A percentile compares a stretch with the other conserved stretches of the same genome.
phyloP scores from a whole-genome alignment of 2,797 vertebrate species.

The Catharus ustulatus region DNA sequence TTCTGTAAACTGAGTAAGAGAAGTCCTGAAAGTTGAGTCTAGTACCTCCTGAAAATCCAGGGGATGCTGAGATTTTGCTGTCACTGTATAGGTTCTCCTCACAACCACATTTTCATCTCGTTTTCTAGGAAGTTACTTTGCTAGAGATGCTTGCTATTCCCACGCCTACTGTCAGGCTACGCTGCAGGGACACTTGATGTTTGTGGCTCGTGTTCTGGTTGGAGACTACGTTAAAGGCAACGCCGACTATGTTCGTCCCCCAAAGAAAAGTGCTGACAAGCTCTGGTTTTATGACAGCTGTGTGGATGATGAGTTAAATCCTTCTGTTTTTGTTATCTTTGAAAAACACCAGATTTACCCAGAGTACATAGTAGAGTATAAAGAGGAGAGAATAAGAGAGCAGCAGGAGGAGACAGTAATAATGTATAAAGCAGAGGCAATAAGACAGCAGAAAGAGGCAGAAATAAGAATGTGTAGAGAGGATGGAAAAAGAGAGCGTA shows the following conservation, averaged over 20 bases:
- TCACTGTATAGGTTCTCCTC: neutral
- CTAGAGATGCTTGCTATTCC: slow-evolving; percentile 72
- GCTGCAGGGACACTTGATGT: slow-evolving; percentile 43
- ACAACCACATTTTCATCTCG: fast-evolving
- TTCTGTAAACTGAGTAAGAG: neutral
- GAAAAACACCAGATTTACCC: slow-evolving; percentile 91
- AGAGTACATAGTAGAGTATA: slow-evolving; percentile 85
- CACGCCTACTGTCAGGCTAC: slow-evolving; percentile 16
- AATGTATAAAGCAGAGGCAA: slow-evolving; percentile 61
- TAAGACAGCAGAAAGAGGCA: too few species aligned
- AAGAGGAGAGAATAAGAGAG: neutral
- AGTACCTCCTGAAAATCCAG: neutral
- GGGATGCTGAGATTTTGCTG: neutral
- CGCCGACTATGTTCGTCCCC: neutral
- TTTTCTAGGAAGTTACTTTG: slow-evolving; percentile 78
- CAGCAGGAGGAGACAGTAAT: fast-evolving
- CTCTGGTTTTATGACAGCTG: slow-evolving; percentile 83
- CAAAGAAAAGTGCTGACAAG: fast-evolving
- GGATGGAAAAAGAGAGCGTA: slow-evolving; percentile 26
- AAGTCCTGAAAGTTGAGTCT: neutral
- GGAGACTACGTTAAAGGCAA: slow-evolving; percentile 60
- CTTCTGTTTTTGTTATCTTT: slow-evolving; percentile 88
- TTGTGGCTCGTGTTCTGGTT: slow-evolving; percentile 74
- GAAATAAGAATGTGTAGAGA: slow-evolving; percentile 45
- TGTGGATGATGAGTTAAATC: slow-evolving; percentile 76